Conservation (phyloP, 2,113 vertebrate species). For the Ammodytes dubius region DNA sequence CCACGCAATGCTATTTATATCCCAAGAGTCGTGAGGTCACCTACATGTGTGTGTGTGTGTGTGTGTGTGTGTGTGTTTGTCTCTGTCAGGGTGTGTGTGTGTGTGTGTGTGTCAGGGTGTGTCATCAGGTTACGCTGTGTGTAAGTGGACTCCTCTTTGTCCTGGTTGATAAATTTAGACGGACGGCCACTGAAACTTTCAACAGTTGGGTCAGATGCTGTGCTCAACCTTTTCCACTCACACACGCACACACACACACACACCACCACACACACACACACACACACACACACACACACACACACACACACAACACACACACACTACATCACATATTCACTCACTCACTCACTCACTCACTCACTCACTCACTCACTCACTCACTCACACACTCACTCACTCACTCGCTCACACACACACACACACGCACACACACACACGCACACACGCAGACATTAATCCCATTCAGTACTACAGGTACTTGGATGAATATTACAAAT, state of each 20-base stretch:
- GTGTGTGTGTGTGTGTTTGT: constrained; percentile 39
- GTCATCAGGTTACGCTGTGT: constrained; percentile 71
- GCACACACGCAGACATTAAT: too few relatives aligned
- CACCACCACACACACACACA: constrained; percentile 15
- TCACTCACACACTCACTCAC: background rate
- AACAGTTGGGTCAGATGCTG: constrained; percentile 72
- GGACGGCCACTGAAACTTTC: constrained; percentile 81
- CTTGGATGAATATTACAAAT: too few relatives aligned
- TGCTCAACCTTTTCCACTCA: constrained; percentile 58
- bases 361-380: constrained; percentile 11
- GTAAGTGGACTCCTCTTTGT: constrained; percentile 85
- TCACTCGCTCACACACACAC: background rate
- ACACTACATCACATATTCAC: background rate
- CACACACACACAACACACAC: constrained; percentile 9
- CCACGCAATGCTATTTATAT: constrained; percentile 81
- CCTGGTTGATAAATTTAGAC: constrained; percentile 80
- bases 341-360: background rate
- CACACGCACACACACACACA: background rate
- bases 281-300: constrained; percentile 11
- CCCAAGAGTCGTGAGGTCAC: constrained; percentile 49
- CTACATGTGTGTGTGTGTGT: constrained; percentile 14
- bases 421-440: too few relatives aligned
- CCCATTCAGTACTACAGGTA: too few relatives aligned
- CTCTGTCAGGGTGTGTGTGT: constrained; percentile 39
- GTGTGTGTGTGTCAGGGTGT: constrained; percentile 38